Base-by-base conservation (phyloP, 2,888 invertebrate genomes). In the Tiliacea citrago region DNA sequence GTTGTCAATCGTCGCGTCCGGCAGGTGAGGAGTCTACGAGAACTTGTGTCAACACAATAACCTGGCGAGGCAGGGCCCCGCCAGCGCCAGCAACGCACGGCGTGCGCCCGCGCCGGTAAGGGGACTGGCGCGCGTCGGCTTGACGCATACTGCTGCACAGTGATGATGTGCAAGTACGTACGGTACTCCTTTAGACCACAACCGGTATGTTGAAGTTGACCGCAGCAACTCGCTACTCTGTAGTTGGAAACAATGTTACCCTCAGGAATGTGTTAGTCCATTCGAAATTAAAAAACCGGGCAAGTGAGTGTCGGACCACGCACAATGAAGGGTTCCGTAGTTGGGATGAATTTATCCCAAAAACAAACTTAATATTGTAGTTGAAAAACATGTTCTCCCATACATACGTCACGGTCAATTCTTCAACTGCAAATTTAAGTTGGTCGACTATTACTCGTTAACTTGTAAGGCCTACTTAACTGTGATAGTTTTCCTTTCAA, bases 1-100 rank as follows among this genome's bases (percentile, higher is more conserved):
- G 21, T 47, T 49, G 77, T 62, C 29, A 53, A 53, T 42, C 29
- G 16, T 7, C 62, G 61, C 53, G 62, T 70, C 82, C 70, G 77
- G 53, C 24, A 42, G n/a, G 29, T 49, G 69, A 29, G 29, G 21
- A 24, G 10, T 39, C 24, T 47, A 24, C 29, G n/a, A 42, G 68
- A 21, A 68, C 63, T 49, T 60, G 67, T 58, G 76, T 42, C 57
- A 45, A 51, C 57, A 73, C 51, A 67, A 67, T 24, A 24, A 53
- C 66, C 39, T 57, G 35, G 29, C 16, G 61, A 62, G 57, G 21
- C 60, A 24, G 71, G 39, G 5, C 18, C 21, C 18, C 21, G 39
- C 35, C 55, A 45, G 29, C 21, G 39, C 35, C 55, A 45, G 29
- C 2, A 24, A 8, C 60, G n/a, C 21, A 21, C 18, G 4, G 61